Evolutionary conservation across 2,888 invertebrate genomes (phyloP).

Genomic region (Andrena fulva): DNA sequence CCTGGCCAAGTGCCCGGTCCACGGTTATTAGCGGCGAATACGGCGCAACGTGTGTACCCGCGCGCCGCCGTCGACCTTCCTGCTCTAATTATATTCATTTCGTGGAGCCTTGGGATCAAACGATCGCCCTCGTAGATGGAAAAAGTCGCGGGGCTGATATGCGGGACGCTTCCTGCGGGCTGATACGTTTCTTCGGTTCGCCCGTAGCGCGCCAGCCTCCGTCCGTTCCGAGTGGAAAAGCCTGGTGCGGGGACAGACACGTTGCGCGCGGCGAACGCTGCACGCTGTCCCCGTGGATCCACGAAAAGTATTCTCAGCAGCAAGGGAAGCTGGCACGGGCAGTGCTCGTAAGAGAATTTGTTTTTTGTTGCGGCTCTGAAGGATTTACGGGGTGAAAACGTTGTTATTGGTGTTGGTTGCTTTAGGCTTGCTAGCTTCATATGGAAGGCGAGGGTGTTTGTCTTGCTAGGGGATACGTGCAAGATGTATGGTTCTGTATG

Average conservation of each 20-base stretch:
- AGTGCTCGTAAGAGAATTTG: background rate
- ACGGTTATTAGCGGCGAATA: constrained; percentile 61
- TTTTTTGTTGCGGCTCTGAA: background rate
- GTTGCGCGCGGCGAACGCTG: background rate
- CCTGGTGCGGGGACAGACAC: background rate
- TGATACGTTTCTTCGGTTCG: constrained; percentile 4
- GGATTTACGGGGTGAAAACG: background rate
- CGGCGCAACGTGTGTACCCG: constrained; percentile 2
- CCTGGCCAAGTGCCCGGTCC: constrained; percentile 20
- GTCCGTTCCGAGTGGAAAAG: constrained; percentile 31
- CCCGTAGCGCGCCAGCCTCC: background rate
- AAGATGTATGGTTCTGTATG: background rate
- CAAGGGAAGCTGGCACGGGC: background rate
- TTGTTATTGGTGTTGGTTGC: too few species aligned
- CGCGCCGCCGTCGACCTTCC: constrained; percentile 43
- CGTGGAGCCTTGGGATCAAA: constrained; percentile 34
- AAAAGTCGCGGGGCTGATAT: constrained; percentile 16
- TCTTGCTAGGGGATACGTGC: background rate
- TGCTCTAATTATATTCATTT: constrained; percentile 61
- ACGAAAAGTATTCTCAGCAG: background rate
- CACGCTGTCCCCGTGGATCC: background rate
- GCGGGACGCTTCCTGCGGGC: constrained; percentile 4
- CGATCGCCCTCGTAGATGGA: constrained; percentile 28
- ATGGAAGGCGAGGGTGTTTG: background rate
- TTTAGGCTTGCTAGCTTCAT: background rate